A percentile compares a stretch with the other conserved stretches of the same genome.
These are phyloP conservation scores for Cinclus mexicanus DNA, from an alignment of 2,113 vertebrate species.

Conservation along the genomic window DNA sequence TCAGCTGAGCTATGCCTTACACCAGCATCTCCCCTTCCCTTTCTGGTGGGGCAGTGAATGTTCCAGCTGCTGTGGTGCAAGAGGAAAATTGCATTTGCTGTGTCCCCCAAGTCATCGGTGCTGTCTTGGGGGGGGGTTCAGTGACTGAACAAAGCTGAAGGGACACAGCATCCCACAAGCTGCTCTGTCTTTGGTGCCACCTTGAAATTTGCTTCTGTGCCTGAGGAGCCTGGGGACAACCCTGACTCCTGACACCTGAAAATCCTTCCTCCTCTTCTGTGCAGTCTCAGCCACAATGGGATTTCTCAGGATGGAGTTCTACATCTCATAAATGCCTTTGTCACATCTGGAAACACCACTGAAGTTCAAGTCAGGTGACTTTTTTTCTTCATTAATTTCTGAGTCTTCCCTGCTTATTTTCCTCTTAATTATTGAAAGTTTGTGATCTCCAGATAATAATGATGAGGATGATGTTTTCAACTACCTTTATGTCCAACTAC, in stretches of 20 bases:
- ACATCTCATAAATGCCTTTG: constrained; percentile 56
- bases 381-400: not conserved
- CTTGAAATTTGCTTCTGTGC: not conserved
- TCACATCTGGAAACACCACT: constrained; percentile 2
- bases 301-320: constrained; percentile 68
- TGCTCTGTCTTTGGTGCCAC: not conserved
- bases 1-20: not conserved
- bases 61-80: not conserved
- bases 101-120: fast-evolving
- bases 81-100: not conserved
- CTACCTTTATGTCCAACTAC: not conserved
- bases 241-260: not conserved
- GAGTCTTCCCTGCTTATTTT: not conserved
- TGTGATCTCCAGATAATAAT: not conserved
- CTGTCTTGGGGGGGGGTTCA: not conserved
- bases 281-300: constrained; percentile 71
- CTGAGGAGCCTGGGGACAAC: not conserved
- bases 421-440: not conserved
- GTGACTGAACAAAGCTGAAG: not conserved
- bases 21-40: not conserved
- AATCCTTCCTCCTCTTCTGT: not conserved
- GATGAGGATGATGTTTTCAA: not conserved
- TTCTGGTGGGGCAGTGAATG: not conserved
- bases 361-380: constrained; percentile 79
- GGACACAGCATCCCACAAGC: not conserved